phyloP scores from a whole-genome alignment of 2,797 vertebrate species.

The Menidia menidia region DNA sequence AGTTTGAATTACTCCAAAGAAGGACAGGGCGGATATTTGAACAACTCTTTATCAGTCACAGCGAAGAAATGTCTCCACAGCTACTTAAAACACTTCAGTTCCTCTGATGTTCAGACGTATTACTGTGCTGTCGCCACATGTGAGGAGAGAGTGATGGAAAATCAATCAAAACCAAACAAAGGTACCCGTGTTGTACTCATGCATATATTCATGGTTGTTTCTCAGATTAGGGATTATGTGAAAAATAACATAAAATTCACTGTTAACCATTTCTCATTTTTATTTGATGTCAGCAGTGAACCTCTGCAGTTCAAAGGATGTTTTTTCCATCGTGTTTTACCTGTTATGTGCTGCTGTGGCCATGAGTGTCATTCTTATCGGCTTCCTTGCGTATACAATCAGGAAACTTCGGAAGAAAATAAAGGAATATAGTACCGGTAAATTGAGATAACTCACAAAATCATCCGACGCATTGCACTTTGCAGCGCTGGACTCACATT shows the following conservation, averaged over 20 bases:
- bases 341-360: constrained; percentile 26
- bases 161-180: neutral
- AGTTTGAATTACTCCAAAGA: neutral
- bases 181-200: constrained; percentile 15
- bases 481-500: fast-evolving
- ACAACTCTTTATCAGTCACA: neutral
- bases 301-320: fast-evolving
- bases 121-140: constrained; percentile 40
- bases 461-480: fast-evolving
- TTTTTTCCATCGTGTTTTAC: neutral
- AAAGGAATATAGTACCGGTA: constrained; percentile 13
- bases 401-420: constrained; percentile 17
- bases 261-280: neutral
- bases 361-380: constrained; percentile 9
- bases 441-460: neutral
- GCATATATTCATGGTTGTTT: fast-evolving
- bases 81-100: constrained; percentile 31
- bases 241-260: neutral
- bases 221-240: fast-evolving
- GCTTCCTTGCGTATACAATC: constrained; percentile 10
- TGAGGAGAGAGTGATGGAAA: constrained; percentile 16
- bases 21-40: constrained; percentile 2
- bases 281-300: constrained; percentile 5
- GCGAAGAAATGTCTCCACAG: constrained; percentile 29
- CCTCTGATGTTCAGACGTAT: constrained; percentile 31